These are phyloP conservation scores for Hirtodrosophila trivittata DNA, from an alignment of 2,888 invertebrate species.

Conservation along the genomic window DNA sequence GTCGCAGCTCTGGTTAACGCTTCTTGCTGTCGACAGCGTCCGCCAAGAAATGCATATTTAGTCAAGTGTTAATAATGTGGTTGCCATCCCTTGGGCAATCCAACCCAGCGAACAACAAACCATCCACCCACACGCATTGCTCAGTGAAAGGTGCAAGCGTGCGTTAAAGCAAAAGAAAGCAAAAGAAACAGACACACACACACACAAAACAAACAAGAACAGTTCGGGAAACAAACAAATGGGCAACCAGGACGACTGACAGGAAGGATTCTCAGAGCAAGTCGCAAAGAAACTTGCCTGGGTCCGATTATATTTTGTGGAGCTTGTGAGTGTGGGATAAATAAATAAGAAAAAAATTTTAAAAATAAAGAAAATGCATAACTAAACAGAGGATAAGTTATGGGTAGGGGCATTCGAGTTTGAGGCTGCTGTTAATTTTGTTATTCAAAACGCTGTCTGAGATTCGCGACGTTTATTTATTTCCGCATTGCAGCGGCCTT, in stretches of 20 bases:
- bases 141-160: conserved; percentile 70
- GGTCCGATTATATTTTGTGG: no score
- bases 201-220: conserved; percentile 36
- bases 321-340: conserved; percentile 46
- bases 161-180: conserved; percentile 63
- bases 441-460: conserved; percentile 81
- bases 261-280: conserved; percentile 22
- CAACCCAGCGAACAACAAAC: conserved; percentile 8
- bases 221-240: conserved; percentile 37
- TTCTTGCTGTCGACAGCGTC: conserved; percentile 60
- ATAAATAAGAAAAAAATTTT: conserved; percentile 56
- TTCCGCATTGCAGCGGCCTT: conserved; percentile 78
- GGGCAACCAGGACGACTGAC: conserved; percentile 17
- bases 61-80: conserved; percentile 84
- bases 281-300: conserved; percentile 60
- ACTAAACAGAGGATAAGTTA: conserved; percentile 51
- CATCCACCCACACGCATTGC: conserved; percentile 19
- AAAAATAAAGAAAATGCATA: conserved; percentile 63
- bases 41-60: conserved; percentile 83
- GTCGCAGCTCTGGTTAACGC: conserved; percentile 67
- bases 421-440: conserved; percentile 78
- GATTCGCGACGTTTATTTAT: conserved; percentile 82
- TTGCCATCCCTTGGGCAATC: conserved; percentile 59
- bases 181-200: conserved; percentile 43
- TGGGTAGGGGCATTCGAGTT: conserved; percentile 31